These are phyloP conservation scores for Malacoctenus gilli DNA, from an alignment of 2,797 vertebrate species.

Conservation along the genomic window DNA sequence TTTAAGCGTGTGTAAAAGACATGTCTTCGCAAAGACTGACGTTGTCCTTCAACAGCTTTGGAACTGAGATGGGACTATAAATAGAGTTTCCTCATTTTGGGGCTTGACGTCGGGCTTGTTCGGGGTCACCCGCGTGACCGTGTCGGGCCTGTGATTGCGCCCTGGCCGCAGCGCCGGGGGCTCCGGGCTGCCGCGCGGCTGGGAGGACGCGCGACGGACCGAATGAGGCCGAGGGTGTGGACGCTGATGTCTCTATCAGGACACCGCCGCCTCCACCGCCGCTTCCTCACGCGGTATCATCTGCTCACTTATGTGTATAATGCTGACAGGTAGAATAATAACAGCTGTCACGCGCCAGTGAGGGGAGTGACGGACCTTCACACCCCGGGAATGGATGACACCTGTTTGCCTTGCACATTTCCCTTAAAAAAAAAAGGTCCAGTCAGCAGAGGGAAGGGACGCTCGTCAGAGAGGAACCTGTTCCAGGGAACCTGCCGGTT, in stretches of 20 bases:
- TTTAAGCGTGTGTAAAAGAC: too few relatives aligned
- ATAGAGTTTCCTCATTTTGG: too few relatives aligned
- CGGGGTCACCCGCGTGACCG: too few relatives aligned
- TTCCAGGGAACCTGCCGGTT: conserved; percentile 17
- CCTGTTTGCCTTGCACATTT: conserved; percentile 84
- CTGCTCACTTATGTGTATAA: conserved; percentile 84
- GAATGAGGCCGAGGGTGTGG: conserved; percentile 74
- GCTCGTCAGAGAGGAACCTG: conserved; percentile 60
- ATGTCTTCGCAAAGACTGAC: too few relatives aligned
- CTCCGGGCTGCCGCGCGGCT: too few relatives aligned
- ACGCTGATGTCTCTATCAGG: conserved; percentile 89
- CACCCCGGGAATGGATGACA: conserved; percentile 78
- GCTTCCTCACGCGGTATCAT: conserved; percentile 81
- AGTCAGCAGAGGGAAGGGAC: conserved; percentile 77
- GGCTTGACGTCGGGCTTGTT: too few relatives aligned
- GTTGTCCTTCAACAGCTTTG: too few relatives aligned
- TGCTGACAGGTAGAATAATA: conserved; percentile 89
- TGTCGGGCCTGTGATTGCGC: too few relatives aligned
- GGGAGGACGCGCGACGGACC: conserved; percentile 60
- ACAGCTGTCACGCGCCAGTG: conserved; percentile 87
- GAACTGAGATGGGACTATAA: too few relatives aligned
- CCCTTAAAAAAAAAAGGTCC: conserved; percentile 66
- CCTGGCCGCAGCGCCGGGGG: too few relatives aligned
- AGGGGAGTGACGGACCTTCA: conserved; percentile 82
- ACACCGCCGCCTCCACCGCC: conserved; percentile 57